Evolutionary conservation across 2,888 invertebrate genomes (phyloP), one percentile per base, ranked within the genome.

Genomic region (Acanthococcus lagerstroemiae): DNA sequence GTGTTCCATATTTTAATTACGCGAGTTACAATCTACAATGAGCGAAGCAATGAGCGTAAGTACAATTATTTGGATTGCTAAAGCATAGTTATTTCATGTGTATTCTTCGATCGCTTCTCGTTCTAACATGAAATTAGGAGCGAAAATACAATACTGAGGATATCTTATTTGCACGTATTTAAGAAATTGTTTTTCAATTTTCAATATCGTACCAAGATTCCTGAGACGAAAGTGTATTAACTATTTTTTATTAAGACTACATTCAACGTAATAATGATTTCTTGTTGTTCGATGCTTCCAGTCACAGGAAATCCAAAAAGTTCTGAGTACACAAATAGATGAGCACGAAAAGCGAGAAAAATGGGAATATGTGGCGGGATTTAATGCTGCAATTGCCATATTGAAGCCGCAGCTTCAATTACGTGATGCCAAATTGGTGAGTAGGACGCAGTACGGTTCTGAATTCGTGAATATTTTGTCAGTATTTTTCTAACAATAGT

Each of bases 11-110:
- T 48, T n/a, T n/a, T 48, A 48, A n/a, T 48, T 48, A 48, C 12
- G 19, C 19, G 12, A 48, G 19, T 48, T 48, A 48, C 19, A n/a
- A 48, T 48, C 48, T 48, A 48, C 48, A 48, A 48, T 48, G 48
- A 48, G 48, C 48, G 48, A 48, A 30, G 37, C 37, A 30, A 30
- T 30, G 37, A 30, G 37, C 48, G 48, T 48, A 48, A 48, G 48
- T 48, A 48, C 48, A 48, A 48, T 48, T 48, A 48, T 48, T 48
- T 48, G 48, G 48, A 48, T 48, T 48, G 48, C 48, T 48, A 48
- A 48, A 37, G 37, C 37, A 37, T 37, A 37, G 37, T 37, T 37
- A 37, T 37, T 37, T 37, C 37, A 37, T 37, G 37, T 37, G 37
- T 37, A 37, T 37, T 37, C 37, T 37, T 37, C 15, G 37, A 37